Conservation (phyloP, 2,888 invertebrate genomes). For the Beris morrisii region DNA sequence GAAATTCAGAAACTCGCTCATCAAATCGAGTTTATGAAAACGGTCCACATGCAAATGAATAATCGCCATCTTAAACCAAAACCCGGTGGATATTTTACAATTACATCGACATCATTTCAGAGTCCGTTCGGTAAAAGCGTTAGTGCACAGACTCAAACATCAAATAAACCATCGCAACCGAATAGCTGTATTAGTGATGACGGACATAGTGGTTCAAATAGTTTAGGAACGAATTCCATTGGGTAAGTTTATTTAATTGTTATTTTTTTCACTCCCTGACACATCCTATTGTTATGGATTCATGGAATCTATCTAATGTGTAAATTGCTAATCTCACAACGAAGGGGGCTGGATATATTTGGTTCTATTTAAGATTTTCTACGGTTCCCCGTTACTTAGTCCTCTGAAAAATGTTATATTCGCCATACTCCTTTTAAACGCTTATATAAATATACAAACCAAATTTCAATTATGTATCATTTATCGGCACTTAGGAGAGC, state of each 20-base stretch:
- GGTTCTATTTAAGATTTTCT: no score
- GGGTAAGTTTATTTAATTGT: constrained; percentile 43
- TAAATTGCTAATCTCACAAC: no score
- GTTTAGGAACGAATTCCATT: constrained; percentile 45
- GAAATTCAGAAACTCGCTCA: constrained; percentile 89
- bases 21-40: constrained; percentile 92
- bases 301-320: no score
- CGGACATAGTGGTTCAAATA: constrained; percentile 46
- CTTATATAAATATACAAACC: no score
- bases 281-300: no score
- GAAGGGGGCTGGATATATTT: no score
- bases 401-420: no score
- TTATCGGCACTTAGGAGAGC: no score
- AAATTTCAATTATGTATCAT: no score
- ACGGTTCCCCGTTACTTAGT: no score
- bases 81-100: constrained; percentile 78
- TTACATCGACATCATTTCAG: constrained; percentile 60
- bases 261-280: background rate
- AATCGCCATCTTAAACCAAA: constrained; percentile 85
- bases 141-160: constrained; percentile 52
- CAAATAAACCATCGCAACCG: constrained; percentile 39
- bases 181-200: constrained; percentile 46
- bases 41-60: constrained; percentile 91
- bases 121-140: constrained; percentile 50
- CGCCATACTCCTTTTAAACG: no score